phyloP scores from a whole-genome alignment of 2,797 vertebrate species.

The Trematomus bernacchii region DNA sequence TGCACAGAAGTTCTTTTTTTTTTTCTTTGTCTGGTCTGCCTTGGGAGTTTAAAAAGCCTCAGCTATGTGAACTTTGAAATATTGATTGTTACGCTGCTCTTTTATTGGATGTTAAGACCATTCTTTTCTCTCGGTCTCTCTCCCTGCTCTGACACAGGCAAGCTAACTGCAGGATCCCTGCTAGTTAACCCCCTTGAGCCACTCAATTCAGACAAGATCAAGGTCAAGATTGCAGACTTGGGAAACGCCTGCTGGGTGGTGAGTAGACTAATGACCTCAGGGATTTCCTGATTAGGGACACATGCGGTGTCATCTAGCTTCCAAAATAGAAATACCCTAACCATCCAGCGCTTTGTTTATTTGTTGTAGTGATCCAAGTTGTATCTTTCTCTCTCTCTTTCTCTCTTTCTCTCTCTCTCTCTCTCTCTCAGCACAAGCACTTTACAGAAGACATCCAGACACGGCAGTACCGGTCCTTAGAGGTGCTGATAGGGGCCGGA shows the following conservation, averaged over 20 bases:
- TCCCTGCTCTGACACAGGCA: constrained; percentile 81
- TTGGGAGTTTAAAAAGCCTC: constrained; percentile 8
- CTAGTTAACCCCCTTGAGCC: constrained; percentile 98
- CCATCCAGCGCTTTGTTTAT: not conserved
- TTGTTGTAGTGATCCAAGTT: not conserved
- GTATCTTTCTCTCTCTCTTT: too few species aligned
- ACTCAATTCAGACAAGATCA: constrained; percentile 95
- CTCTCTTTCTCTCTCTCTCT: too few species aligned
- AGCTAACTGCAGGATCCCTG: constrained; percentile 91
- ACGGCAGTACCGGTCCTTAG: constrained; percentile 93
- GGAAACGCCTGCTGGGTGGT: constrained; percentile 99
- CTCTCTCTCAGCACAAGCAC: constrained; percentile 89
- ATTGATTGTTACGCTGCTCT: not conserved
- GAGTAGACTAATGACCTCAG: constrained; percentile 82
- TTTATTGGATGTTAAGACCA: constrained; percentile 11
- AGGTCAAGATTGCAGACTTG: constrained; percentile 99
- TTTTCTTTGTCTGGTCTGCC: not conserved
- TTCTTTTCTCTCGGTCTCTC: constrained; percentile 37
- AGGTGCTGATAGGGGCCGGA: constrained; percentile 92
- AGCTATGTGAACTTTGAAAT: constrained; percentile 25
- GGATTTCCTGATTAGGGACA: constrained; percentile 71
- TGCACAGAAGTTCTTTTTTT: constrained; percentile 8
- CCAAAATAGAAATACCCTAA: constrained; percentile 36
- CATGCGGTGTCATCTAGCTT: constrained; percentile 37
- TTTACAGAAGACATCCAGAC: constrained; percentile 97